Evolutionary conservation across 1,140 invertebrate genomes (phyloP), one percentile per base, ranked within the genome.

Genomic region (Heliconius congener): DNA sequence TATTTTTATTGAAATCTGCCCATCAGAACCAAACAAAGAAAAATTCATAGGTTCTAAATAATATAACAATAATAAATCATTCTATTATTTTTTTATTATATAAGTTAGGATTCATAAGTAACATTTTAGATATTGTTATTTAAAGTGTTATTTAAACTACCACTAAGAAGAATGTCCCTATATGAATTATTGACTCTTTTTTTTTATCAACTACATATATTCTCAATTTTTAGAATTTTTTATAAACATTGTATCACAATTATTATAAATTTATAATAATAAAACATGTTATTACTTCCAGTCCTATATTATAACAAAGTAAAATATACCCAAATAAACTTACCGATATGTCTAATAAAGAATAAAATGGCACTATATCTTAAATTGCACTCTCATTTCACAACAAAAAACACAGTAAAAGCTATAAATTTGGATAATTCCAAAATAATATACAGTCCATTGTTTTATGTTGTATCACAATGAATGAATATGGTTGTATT

Each of bases 371-470:
- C 81, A 81, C 79, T 79, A 77, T 71, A 75, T 79, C 76, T 60
- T 57, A 52, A 80, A 78, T 81, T 79, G 82, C 81, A 82, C 60
- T 72, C 79, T 82, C 79, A 84, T 82, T 73, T 81, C 81, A 84
- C 81, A 34, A 76, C 13, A 27, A 30, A 60, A n/a, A 11, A 66
- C 8, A 30, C 60, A 66, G 55, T 3, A 66, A 66, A 66, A 60
- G 82, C 77, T 80, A 78, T 74, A 83, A 81, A 84, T 80, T 82
- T 74, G 75, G 77, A 57, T 77, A 82, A 74, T 82, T 82, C 81
- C 60, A 79, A 70, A 78, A 83, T 73, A 83, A 71, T 30, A 81
- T 81, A 83, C 78, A 78, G 46, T 76, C 84, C 83, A 80, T 82
- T 81, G 81, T 82, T 71, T 77, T 79, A 52, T 76, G 74, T 79